A percentile compares a stretch with the other conserved stretches of the same genome.
Evolutionary conservation across 2,113 vertebrate species (phyloP).

Genomic region (Ciconia boyciana): DNA sequence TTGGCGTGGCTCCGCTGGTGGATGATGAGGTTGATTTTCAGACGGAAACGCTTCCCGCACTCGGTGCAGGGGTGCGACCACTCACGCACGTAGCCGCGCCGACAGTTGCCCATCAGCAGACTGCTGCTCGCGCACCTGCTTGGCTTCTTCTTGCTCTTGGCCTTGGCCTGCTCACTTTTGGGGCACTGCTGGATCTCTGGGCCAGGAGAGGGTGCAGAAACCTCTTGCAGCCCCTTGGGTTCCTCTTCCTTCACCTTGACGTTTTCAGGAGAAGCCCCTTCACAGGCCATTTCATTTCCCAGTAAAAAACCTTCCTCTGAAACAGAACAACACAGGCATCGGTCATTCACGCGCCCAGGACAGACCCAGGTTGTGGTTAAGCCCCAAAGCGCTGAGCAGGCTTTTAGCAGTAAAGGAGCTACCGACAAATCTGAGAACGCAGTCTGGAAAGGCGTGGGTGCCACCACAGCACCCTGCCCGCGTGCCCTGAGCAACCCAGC

Average conservation of each 20-base stretch:
- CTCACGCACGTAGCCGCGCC: slow-evolving; percentile 54
- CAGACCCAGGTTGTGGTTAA: background rate
- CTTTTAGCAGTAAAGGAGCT: background rate
- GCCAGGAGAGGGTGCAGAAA: fast-evolving
- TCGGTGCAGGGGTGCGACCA: slow-evolving; percentile 73
- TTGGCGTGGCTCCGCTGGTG: slow-evolving; percentile 78
- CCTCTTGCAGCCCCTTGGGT: background rate
- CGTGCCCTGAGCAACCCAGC: fast-evolving
- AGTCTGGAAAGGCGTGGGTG: background rate
- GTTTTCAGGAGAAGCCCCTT: background rate
- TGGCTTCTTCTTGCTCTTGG: slow-evolving; percentile 8
- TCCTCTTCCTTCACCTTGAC: background rate
- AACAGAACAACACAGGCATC: fast-evolving
- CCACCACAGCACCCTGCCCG: background rate
- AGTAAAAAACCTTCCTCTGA: background rate
- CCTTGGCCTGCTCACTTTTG: background rate
- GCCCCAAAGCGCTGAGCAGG: background rate
- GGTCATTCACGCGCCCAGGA: background rate
- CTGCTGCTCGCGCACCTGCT: background rate
- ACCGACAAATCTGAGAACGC: background rate
- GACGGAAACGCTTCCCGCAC: slow-evolving; percentile 74
- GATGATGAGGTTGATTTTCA: slow-evolving; percentile 79
- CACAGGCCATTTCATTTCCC: fast-evolving
- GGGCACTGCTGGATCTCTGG: background rate
- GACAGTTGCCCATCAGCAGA: slow-evolving; percentile 42